Percentiles rank a stretch among this genome's conserved stretches.
phyloP scores from a whole-genome alignment of 2,888 invertebrate genomes.

The Nineta flava region DNA sequence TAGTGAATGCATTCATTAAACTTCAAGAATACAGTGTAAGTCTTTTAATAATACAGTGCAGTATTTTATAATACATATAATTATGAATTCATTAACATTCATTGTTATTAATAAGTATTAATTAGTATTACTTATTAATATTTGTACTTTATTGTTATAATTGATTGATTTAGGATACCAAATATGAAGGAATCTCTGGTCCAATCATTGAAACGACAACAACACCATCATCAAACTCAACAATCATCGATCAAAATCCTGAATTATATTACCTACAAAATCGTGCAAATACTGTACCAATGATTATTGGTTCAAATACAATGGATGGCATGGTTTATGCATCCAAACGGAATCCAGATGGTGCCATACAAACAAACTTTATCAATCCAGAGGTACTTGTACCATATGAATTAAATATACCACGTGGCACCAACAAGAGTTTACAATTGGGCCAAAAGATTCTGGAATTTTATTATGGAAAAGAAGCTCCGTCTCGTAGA shows the following conservation, averaged over 20 bases:
- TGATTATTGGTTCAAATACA: slow-evolving; percentile 22
- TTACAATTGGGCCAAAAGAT: slow-evolving; percentile 17
- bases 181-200: neutral
- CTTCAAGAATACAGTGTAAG: too few species aligned
- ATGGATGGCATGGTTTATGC: slow-evolving; percentile 21
- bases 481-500: slow-evolving; percentile 13
- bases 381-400: neutral
- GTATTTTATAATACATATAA: too few species aligned
- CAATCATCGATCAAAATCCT: slow-evolving; percentile 15
- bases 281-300: slow-evolving; percentile 22
- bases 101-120: too few species aligned
- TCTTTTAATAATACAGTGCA: too few species aligned
- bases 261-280: slow-evolving; percentile 19
- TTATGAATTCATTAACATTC: too few species aligned
- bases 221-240: neutral
- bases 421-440: slow-evolving; percentile 15
- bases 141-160: too few species aligned
- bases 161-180: too few species aligned
- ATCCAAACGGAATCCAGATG: slow-evolving; percentile 3
- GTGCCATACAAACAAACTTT: neutral
- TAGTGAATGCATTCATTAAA: too few species aligned
- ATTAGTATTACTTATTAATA: too few species aligned
- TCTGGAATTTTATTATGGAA: slow-evolving; percentile 19
- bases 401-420: neutral
- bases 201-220: neutral